Base-by-base conservation (phyloP, 2,113 vertebrate species). In the Eptatretus burgeri region DNA sequence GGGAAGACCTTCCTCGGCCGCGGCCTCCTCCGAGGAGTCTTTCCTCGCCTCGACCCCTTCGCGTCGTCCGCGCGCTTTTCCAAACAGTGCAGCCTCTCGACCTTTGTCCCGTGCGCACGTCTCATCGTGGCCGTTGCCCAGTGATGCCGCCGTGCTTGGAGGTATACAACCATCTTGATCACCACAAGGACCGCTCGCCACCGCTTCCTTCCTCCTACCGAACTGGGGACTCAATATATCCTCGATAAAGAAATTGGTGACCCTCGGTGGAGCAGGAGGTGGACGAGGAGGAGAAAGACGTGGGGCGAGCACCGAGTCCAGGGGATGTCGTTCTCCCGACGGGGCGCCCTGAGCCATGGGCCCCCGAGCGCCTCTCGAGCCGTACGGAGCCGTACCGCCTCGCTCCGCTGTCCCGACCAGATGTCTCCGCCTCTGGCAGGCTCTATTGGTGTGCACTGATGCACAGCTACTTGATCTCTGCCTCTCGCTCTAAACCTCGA, bases 161-260 rank as follows among this genome's bases (percentile, higher is more conserved):
- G 27, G 27, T 7, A 41, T 5, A 41, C 3, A 41, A 41, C 27
- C 27, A 41, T 41, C 27, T 41, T 7, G 27, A 41, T 3, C 27
- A 41, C 27, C 27, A 41, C 27, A 41, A 41, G 27, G 74, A 66
- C 69, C 69, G 16, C 74, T 68, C 17, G 71, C 70, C 7, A 72
- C 76, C 1, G 20, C 49, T 63, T 85, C 85, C 70, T 86, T 85
- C 69, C 78, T 80, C 66, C 80, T 76, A 17, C 85, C 85, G 70
- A 93, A 93, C 73, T 93, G 84, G 49, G 85, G 85, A 68, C 84
- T 78, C 63, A 89, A 71, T 74, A 93, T 93, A 75, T 93, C 86
- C 74, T 89, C 85, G 73, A 93, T 93, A 76, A 93, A 93, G 73
- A 93, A 93, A 80, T 93, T 93, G 72, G 85, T 93, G 75, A 93